Base-by-base conservation (phyloP, 2,113 vertebrate species). In the Jaculus jaculus region DNA sequence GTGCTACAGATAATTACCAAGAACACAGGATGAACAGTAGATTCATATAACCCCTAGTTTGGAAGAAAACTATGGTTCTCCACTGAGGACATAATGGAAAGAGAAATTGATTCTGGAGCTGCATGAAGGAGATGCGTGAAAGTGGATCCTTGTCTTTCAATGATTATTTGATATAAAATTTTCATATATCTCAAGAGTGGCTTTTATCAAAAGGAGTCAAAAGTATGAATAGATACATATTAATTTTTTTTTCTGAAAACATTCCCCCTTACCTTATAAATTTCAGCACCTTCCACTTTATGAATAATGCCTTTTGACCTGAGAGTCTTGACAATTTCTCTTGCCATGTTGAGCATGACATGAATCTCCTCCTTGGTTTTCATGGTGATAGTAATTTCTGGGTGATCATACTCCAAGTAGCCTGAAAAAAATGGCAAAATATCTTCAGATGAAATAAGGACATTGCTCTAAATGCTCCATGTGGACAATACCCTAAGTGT, bases 391-490 rank as follows among this genome's bases (percentile, higher is more conserved):
- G 79, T 68, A 9, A 96, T 97, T 78, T 97, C 96, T 79, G 95
- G 96, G 37, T 97, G 85, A 87, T 97, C 96, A 68, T 87, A 97
- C 30, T 97, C 97, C 63, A 97, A 95, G 92, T 96, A 97, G 18
- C 97, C 97, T 97, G 77, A 89, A 54, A 89, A 92, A 92, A 89
- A 58, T 47, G 83, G 79, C 2, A 87, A 87, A 71, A 81, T 54
- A 90, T 80, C 90, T 95, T 92, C 71, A 94, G 82, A 26, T 63
- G n/a, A 86, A 92, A 73, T 72, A 61, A 93, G 30, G 28, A 85
- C 32, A 89, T 28, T 42, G 6, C 74, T 68, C 75, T 74, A 86
- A 91, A 83, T 82, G n/a, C 78, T 83, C 89, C 21, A 18, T 84
- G 30, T 71, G 8, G 18, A 84, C 28, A 51, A 7, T 30, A 89